Base-by-base conservation (phyloP, 2,113 vertebrate species). In the Stercorarius parasiticus region DNA sequence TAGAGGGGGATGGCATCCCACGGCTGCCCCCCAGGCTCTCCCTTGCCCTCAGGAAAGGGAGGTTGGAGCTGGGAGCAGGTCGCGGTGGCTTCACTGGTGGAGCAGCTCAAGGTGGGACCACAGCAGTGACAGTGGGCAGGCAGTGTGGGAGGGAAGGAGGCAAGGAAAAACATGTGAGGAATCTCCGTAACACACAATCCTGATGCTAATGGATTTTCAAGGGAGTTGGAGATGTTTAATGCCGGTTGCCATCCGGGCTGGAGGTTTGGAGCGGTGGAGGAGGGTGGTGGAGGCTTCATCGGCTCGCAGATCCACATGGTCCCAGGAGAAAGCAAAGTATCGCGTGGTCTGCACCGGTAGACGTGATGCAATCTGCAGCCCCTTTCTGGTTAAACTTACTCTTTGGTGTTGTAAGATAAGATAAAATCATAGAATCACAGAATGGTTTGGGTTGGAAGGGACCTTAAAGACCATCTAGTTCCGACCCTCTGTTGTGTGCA, bases 261-360 rank as follows among this genome's bases (percentile, higher is more conserved):
- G 74, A 78, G 34, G n/a, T 65, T 50, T 13, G 1, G 52, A 62
- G 62, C 27, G 15, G 14, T 0, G 32, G 38, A 45, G 76, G 77
- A 62, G n/a, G 0, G 0, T 3, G 4, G 71, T 1, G 1, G 61
- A 84, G 38, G 36, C 58, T 74, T 34, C 38, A 2, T 65, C 55
- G 19, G 10, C 55, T 53, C 0, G 0, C 3, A 17, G 55, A 19
- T 23, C 27, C 3, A 0, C 0, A 0, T 32, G 36, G 15, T 73
- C 50, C 65, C 8, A 19, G n/a, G n/a, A 61, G 79, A 34, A 32
- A 13, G 42, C 71, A 23, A 49, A 65, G 38, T 36, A 15, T 12
- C 1, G 3, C 0, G 0, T 30, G 58, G 10, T 56, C 40, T 43
- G 36, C 23, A 18, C 29, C 55, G 19, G 40, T 14, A 38, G 29